Evolutionary conservation across 2,797 vertebrate species (phyloP).

Genomic region (Sebastes diploproa): DNA sequence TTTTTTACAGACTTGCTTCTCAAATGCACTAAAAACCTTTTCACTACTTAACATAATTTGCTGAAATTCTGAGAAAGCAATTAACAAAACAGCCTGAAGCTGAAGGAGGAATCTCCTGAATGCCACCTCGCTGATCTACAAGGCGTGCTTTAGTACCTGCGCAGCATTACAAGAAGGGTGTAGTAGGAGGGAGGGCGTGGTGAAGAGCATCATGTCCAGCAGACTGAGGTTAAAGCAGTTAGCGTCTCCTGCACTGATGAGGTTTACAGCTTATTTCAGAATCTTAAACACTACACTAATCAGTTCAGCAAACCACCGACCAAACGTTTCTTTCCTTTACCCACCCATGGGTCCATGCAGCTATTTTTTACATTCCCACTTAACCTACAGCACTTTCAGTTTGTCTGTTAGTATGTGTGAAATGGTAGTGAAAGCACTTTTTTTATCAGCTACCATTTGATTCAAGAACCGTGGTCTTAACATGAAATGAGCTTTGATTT

Average conservation of each 20-base stretch:
- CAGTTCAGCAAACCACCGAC: not conserved
- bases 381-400: conserved; percentile 40
- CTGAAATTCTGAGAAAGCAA: conserved; percentile 15
- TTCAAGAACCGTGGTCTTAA: conserved; percentile 38
- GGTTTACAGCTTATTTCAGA: conserved; percentile 25
- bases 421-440: conserved; percentile 52
- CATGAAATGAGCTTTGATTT: conserved; percentile 36
- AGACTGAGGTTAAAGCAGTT: not conserved
- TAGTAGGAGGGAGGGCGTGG: not conserved
- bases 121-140: not conserved
- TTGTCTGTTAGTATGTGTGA: conserved; percentile 10
- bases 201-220: not conserved
- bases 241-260: not conserved
- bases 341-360: conserved; percentile 8
- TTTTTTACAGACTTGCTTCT: conserved; percentile 6
- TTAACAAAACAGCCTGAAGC: conserved; percentile 17
- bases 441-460: not conserved
- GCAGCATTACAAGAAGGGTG: conserved; percentile 17
- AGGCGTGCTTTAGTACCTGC: conserved; percentile 4
- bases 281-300: conserved; percentile 39
- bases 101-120: conserved; percentile 1
- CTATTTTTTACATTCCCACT: conserved; percentile 63
- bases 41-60: conserved; percentile 8
- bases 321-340: not conserved
- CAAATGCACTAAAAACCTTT: conserved; percentile 48